Base-by-base conservation (phyloP, 2,888 invertebrate species). In the Busseola fusca region DNA sequence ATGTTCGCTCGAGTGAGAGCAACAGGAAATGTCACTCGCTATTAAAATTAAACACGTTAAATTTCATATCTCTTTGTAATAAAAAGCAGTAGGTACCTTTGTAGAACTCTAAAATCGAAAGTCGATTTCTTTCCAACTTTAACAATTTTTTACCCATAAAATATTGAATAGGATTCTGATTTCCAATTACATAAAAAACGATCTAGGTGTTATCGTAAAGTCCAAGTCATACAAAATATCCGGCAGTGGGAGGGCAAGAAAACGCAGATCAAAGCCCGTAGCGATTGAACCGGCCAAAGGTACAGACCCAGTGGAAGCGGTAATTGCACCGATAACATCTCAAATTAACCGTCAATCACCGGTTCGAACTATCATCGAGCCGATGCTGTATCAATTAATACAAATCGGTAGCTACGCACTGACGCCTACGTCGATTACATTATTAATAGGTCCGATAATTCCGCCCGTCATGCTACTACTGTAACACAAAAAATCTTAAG, bases 261-360 rank as follows among this genome's bases (percentile, higher is more conserved):
- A 45, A 63, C 10, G 18, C 25, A 74, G 77, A 76, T 80, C 52
- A 66, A 66, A 71, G 81, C 25, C 72, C 57, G 78, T 72, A 78
- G 78, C 67, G 56, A 67, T n/a, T 58, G 42, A 21, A 63, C 52
- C 76, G 62, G 50, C 34, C 72, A 57, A 77, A 77, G 72, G 30
- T 56, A 75, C 74, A 66, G 79, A 72, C 50, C 63, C 57, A 58
- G 69, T 84, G 83, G 88, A 86, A 86, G 87, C 84, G 86, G 93
- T 93, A 93, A 94, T 93, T 93, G 94, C 91, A 81, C 87, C 89
- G 95, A 95, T 95, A 95, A 91, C 93, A 95, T 95, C 94, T 93
- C 89, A 90, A 92, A 93, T 93, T 90, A 93, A 91, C 93, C 94
- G 93, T 95, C 95, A 94, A 94, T 95, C 95, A 92, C 91, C 88